Conservation (phyloP, 2,888 invertebrate species). For the Dynastes hyllus region DNA sequence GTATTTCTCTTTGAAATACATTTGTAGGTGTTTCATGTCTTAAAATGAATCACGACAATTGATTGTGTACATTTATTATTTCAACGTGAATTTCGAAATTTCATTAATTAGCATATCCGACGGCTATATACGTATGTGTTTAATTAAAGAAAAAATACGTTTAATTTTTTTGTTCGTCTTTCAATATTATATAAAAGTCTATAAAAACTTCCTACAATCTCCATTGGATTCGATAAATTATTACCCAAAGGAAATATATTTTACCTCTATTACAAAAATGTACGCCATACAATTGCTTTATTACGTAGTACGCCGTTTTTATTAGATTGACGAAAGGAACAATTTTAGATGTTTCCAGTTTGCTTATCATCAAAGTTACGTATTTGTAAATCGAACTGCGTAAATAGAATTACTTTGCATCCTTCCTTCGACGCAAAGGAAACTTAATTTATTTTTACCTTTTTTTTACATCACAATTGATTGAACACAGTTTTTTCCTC, state of each 20-base stretch:
- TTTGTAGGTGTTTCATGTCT: too few relatives aligned
- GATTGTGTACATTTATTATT: too few relatives aligned
- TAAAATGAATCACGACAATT: too few relatives aligned
- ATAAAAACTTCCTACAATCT: too few relatives aligned
- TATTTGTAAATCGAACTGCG: conserved; percentile 12
- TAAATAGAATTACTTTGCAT: conserved; percentile 13
- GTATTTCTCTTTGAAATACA: too few relatives aligned
- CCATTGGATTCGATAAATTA: too few relatives aligned
- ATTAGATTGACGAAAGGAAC: too few relatives aligned
- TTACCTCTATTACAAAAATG: not conserved
- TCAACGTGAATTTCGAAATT: not conserved
- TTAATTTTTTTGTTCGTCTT: too few relatives aligned
- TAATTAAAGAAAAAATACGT: not conserved
- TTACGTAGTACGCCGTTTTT: too few relatives aligned
- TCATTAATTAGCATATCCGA: not conserved
- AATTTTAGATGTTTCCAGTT: too few relatives aligned
- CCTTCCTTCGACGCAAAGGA: not conserved
- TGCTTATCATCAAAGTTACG: not conserved
- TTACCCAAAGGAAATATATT: too few relatives aligned
- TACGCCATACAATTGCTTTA: not conserved
- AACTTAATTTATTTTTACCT: conserved; percentile 34
- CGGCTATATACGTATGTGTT: not conserved
- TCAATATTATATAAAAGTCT: too few relatives aligned
- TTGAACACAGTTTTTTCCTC: conserved; percentile 46
- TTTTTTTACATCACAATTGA: conserved; percentile 36